These are phyloP conservation scores for Erpornis zantholeuca DNA, from an alignment of 2,113 vertebrate species.

Conservation along the genomic window DNA sequence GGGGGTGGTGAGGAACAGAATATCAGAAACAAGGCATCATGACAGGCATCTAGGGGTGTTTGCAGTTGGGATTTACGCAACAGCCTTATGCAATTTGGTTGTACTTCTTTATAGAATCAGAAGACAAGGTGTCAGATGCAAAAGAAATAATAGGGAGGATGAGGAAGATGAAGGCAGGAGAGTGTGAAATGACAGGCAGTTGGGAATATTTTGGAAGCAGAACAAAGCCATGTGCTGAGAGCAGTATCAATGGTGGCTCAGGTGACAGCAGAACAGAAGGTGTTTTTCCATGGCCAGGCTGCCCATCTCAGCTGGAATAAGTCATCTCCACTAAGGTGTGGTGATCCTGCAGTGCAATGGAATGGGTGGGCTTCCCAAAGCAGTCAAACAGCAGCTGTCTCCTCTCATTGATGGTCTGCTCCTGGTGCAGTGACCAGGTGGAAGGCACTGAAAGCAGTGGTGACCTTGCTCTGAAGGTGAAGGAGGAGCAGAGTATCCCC, in stretches of 20 bases:
- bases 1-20: neutral
- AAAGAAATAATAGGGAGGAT: neutral
- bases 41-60: neutral
- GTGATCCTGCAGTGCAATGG: neutral
- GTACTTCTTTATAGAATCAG: neutral
- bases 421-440: neutral
- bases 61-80: neutral
- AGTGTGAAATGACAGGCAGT: neutral
- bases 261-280: neutral
- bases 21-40: neutral
- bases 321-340: neutral
- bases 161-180: neutral
- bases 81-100: neutral
- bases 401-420: neutral
- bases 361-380: neutral
- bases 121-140: neutral
- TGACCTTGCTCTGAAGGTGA: neutral
- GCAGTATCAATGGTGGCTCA: fast-evolving
- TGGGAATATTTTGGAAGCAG: neutral
- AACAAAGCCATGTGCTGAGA: neutral
- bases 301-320: neutral
- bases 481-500: neutral
- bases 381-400: neutral
- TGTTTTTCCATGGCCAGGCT: neutral
- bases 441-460: neutral